A percentile compares a stretch with the other conserved stretches of the same genome.
Conservation (phyloP, 2,888 invertebrate species). For the Mesorhabditis sp. region DNA sequence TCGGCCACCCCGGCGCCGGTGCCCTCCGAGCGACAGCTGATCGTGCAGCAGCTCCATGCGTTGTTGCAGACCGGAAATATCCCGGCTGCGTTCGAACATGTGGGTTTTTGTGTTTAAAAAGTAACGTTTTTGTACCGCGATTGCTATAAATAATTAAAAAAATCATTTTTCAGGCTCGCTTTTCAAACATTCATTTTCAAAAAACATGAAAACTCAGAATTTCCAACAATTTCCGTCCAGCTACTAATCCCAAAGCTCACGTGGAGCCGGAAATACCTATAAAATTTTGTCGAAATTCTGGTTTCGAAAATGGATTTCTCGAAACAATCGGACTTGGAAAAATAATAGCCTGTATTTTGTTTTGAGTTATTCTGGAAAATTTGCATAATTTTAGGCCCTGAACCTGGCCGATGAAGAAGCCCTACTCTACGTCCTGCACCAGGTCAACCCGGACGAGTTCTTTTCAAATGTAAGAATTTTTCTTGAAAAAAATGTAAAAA, state of each 20-base stretch:
- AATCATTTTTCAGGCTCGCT: background rate
- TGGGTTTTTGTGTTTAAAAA: slow-evolving; percentile 20
- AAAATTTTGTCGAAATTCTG: no score
- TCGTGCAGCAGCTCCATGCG: slow-evolving; percentile 27
- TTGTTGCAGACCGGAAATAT: slow-evolving; percentile 52
- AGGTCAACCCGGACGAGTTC: slow-evolving; percentile 75
- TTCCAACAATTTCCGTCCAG: no score
- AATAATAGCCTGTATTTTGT: no score
- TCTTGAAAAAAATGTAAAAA: background rate
- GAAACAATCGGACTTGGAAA: no score
- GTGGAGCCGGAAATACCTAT: no score
- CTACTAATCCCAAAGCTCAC: no score
- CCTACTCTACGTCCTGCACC: slow-evolving; percentile 81
- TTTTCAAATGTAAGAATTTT: slow-evolving; percentile 19
- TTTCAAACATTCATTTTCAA: no score
- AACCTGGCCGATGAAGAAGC: slow-evolving; percentile 80
- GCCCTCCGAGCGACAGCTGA: slow-evolving; percentile 14
- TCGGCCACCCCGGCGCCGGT: slow-evolving; percentile 25
- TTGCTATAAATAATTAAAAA: background rate
- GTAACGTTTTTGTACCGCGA: no score
- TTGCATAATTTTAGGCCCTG: slow-evolving; percentile 68
- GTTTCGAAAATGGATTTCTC: no score
- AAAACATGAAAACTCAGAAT: no score
- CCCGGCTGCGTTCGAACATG: slow-evolving; percentile 59
- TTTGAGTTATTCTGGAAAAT: no score